Percentiles rank a stretch among this genome's conserved stretches.
phyloP scores from a whole-genome alignment of 1,140 invertebrate species.

The Brachionus asplanchnoidis region DNA sequence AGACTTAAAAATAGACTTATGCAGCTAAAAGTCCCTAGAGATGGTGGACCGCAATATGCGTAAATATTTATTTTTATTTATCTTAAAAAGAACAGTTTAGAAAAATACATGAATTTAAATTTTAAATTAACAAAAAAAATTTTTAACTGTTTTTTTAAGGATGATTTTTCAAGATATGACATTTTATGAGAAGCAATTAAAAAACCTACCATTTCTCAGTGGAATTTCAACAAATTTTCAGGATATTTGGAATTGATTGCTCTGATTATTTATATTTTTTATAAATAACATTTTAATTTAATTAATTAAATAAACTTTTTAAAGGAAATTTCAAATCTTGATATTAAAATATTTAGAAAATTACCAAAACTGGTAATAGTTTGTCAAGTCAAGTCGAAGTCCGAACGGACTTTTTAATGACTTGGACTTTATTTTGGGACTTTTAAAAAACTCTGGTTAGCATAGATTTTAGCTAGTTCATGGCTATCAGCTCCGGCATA shows the following conservation, averaged over 20 bases:
- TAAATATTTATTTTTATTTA: background rate
- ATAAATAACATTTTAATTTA: conserved; percentile 21
- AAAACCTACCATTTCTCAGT: background rate
- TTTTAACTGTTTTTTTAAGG: background rate
- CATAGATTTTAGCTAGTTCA: too few relatives aligned
- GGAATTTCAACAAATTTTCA: conserved; percentile 15
- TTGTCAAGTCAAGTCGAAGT: too few relatives aligned
- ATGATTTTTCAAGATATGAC: conserved; percentile 37
- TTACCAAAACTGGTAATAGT: too few relatives aligned
- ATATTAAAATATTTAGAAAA: too few relatives aligned
- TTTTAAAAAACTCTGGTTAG: too few relatives aligned
- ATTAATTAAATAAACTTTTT: conserved; percentile 19
- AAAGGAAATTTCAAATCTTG: background rate
- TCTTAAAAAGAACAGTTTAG: background rate
- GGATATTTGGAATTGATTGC: conserved; percentile 15
- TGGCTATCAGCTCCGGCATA: too few relatives aligned
- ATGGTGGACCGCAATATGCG: conserved; percentile 87
- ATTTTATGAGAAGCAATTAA: conserved; percentile 36
- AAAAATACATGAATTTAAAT: too few relatives aligned
- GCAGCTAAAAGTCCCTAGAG: conserved; percentile 81
- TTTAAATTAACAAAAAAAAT: too few relatives aligned
- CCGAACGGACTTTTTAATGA: too few relatives aligned
- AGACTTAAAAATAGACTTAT: conserved; percentile 74
- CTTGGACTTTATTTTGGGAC: too few relatives aligned
- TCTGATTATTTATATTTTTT: conserved; percentile 12